phyloP scores from a whole-genome alignment of 1,140 invertebrate species.

The Bilobella aurantiaca region DNA sequence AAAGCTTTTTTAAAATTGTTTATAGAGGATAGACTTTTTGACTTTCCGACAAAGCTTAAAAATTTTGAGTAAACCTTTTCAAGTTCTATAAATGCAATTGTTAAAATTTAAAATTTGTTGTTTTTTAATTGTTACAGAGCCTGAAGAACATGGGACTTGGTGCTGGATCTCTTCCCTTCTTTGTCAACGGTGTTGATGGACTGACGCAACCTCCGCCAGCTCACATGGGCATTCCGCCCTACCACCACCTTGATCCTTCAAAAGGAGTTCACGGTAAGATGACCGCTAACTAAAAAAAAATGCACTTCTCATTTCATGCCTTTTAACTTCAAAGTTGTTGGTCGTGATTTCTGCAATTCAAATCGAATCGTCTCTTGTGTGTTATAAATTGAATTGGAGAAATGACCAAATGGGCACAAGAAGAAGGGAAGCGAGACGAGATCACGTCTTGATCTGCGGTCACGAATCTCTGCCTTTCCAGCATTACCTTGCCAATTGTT shows the following conservation, averaged over 20 bases:
- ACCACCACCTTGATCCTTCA: slow-evolving; percentile 54
- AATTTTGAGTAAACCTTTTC: too few relatives aligned
- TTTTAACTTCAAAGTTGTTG: slow-evolving; percentile 6
- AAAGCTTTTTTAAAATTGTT: too few relatives aligned
- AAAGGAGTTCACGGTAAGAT: slow-evolving; percentile 39
- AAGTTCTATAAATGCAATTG: too few relatives aligned
- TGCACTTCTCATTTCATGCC: slow-evolving; percentile 2
- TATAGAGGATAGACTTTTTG: too few relatives aligned
- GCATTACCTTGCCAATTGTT: too few relatives aligned
- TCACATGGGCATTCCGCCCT: slow-evolving; percentile 83
- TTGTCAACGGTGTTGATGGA: slow-evolving; percentile 83
- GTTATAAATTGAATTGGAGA: too few relatives aligned
- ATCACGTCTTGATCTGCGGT: too few relatives aligned
- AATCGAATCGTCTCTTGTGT: neutral
- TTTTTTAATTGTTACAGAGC: slow-evolving; percentile 12
- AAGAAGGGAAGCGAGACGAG: too few relatives aligned
- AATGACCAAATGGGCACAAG: neutral
- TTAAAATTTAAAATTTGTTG: neutral
- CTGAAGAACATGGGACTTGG: slow-evolving; percentile 21
- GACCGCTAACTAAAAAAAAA: neutral
- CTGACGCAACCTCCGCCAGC: slow-evolving; percentile 86
- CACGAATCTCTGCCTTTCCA: too few relatives aligned
- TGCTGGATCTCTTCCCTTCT: slow-evolving; percentile 56
- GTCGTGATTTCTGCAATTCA: neutral
- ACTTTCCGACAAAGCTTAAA: too few relatives aligned